Conservation (phyloP, 2,888 invertebrate genomes). For the Cataglyphis rosenhaueri region DNA sequence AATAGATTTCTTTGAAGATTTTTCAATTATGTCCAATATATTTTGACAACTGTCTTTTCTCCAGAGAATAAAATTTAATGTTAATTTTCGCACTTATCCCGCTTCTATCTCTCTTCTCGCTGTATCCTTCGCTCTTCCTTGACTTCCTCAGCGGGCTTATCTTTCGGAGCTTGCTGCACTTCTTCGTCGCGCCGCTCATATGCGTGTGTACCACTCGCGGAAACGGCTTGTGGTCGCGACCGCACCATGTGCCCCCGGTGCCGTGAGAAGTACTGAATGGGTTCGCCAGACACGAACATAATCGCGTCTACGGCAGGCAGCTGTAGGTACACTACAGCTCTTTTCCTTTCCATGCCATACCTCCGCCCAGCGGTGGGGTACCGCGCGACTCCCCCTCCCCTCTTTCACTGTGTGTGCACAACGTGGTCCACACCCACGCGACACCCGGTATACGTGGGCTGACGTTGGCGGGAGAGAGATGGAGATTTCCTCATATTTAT, state of each 20-base stretch:
- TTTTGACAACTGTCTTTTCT: not conserved
- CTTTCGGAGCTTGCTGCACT: slow-evolving; percentile 28
- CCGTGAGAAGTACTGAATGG: slow-evolving; percentile 81
- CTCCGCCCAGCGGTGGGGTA: slow-evolving; percentile 65
- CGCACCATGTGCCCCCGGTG: slow-evolving; percentile 72
- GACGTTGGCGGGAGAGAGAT: slow-evolving; percentile 60
- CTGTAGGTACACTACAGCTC: slow-evolving; percentile 78
- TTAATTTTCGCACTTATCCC: not conserved
- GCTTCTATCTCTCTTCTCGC: not conserved
- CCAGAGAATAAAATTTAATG: not conserved
- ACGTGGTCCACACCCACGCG: slow-evolving; percentile 69
- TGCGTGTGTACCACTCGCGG: slow-evolving; percentile 47
- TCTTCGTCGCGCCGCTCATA: slow-evolving; percentile 8
- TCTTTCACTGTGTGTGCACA: slow-evolving; percentile 57
- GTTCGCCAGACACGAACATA: slow-evolving; percentile 77
- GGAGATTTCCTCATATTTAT: slow-evolving; percentile 6
- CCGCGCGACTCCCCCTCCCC: slow-evolving; percentile 58
- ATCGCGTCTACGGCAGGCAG: slow-evolving; percentile 77
- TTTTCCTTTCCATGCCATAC: slow-evolving; percentile 78
- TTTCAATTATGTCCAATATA: not conserved
- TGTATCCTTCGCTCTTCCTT: not conserved
- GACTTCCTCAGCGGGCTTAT: not conserved
- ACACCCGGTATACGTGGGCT: slow-evolving; percentile 72
- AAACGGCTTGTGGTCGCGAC: slow-evolving; percentile 40
- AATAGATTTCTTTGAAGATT: not conserved